Percentiles rank a stretch among this genome's conserved stretches.
These are phyloP conservation scores for Sarcophaga carnaria DNA, from an alignment of 2,888 invertebrate species.

Conservation along the genomic window DNA sequence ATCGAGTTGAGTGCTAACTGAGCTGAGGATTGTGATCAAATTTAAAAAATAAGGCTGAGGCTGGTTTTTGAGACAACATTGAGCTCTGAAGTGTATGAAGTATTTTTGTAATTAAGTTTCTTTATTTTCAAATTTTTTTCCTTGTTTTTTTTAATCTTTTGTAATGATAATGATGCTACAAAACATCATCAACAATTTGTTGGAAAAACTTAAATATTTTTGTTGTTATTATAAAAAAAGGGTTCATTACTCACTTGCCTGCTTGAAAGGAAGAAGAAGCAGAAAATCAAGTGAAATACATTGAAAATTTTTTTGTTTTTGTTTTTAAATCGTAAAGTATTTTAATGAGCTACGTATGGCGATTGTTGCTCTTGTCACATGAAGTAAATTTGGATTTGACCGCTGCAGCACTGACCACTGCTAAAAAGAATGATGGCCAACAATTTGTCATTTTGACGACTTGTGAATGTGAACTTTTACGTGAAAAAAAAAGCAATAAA, in stretches of 20 bases:
- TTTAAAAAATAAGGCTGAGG: neutral
- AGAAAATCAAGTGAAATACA: neutral
- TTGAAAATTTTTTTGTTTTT: neutral
- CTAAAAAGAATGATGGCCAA: slow-evolving; percentile 28
- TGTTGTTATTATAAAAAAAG: slow-evolving; percentile 9
- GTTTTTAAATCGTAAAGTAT: slow-evolving; percentile 20
- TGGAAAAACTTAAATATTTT: slow-evolving; percentile 5
- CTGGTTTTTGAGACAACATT: neutral
- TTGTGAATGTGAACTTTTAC: neutral
- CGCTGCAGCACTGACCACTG: neutral
- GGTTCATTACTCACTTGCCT: slow-evolving; percentile 9
- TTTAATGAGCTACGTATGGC: slow-evolving; percentile 17
- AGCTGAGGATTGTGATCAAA: too few relatives aligned
- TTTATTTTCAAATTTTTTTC: neutral
- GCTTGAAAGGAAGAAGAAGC: too few relatives aligned
- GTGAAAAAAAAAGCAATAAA: neutral
- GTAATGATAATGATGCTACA: slow-evolving; percentile 13
- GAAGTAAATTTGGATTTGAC: slow-evolving; percentile 1
- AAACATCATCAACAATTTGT: slow-evolving; percentile 13
- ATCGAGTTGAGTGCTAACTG: too few relatives aligned
- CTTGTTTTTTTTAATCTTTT: neutral
- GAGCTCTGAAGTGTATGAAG: slow-evolving; percentile 16
- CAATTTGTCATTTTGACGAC: slow-evolving; percentile 33
- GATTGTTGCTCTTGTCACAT: neutral
- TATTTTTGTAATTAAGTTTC: slow-evolving; percentile 2